Evolutionary conservation across 2,113 vertebrate genomes (phyloP).

Genomic region (Xiphophorus couchianus): DNA sequence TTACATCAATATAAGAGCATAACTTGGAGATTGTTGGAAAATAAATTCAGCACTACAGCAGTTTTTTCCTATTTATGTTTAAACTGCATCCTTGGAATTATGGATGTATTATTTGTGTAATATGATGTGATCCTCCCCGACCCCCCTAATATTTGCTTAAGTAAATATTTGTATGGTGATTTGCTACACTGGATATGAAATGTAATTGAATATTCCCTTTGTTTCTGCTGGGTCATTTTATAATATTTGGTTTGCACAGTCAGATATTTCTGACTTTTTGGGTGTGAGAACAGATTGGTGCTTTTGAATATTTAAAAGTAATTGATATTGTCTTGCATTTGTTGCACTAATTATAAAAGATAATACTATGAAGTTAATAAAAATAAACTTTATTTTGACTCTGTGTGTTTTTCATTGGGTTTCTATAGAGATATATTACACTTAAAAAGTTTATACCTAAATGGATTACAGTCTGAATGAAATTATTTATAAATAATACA

Average conservation of each 20-base stretch:
- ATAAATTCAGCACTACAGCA: neutral
- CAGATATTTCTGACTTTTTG: neutral
- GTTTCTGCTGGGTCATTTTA: neutral
- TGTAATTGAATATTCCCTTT: slow-evolving; percentile 1
- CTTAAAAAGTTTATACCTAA: neutral
- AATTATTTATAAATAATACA: too few species aligned
- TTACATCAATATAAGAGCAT: neutral
- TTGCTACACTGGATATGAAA: slow-evolving; percentile 20
- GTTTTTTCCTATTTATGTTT: slow-evolving; percentile 3
- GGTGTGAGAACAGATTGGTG: neutral
- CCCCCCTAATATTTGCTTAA: neutral
- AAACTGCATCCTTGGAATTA: slow-evolving; percentile 3
- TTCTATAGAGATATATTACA: neutral
- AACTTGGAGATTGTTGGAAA: neutral
- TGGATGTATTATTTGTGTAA: neutral
- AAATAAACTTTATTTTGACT: neutral
- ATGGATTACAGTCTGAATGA: too few species aligned
- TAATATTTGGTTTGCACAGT: neutral
- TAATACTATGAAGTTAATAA: slow-evolving; percentile 47
- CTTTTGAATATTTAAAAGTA: neutral
- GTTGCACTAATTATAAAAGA: slow-evolving; percentile 1
- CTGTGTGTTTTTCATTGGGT: neutral
- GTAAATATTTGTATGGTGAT: neutral
- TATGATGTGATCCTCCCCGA: neutral
- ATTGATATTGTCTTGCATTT: slow-evolving; percentile 21